phyloP scores from a whole-genome alignment of 2,113 vertebrate genomes.

The Jacana jacana region DNA sequence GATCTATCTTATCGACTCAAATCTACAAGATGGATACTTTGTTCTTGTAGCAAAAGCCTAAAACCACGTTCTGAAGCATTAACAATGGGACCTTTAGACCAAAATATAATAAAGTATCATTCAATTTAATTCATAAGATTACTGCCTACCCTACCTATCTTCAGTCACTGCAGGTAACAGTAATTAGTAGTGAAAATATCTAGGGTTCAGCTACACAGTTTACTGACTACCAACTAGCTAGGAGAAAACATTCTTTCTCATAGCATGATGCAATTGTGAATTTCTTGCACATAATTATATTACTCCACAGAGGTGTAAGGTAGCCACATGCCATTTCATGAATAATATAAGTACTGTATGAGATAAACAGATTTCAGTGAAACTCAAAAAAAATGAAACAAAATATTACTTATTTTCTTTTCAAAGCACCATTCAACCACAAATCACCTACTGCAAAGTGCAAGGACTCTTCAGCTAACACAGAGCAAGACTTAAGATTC shows the following conservation, averaged over 20 bases:
- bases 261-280: not conserved
- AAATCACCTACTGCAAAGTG: not conserved
- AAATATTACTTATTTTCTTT: not conserved
- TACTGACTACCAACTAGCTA: not conserved
- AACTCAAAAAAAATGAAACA: not conserved
- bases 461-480: not conserved
- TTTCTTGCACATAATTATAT: not conserved
- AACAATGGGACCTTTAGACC: not conserved
- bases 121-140: not conserved
- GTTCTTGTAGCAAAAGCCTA: not conserved
- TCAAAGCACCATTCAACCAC: not conserved
- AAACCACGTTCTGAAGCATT: not conserved
- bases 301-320: not conserved
- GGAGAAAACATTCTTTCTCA: not conserved
- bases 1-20: not conserved
- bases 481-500: not conserved
- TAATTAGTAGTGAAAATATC: not conserved
- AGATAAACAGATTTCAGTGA: not conserved
- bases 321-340: not conserved
- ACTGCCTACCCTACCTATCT: not conserved
- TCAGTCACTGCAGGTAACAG: not conserved
- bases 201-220: not conserved
- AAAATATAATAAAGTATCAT: not conserved
- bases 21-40: not conserved
- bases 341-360: not conserved